Percentiles rank a stretch among this genome's conserved stretches.
Evolutionary conservation across 2,113 vertebrate genomes (phyloP).

Genomic region (Peromyscus leucopus): DNA sequence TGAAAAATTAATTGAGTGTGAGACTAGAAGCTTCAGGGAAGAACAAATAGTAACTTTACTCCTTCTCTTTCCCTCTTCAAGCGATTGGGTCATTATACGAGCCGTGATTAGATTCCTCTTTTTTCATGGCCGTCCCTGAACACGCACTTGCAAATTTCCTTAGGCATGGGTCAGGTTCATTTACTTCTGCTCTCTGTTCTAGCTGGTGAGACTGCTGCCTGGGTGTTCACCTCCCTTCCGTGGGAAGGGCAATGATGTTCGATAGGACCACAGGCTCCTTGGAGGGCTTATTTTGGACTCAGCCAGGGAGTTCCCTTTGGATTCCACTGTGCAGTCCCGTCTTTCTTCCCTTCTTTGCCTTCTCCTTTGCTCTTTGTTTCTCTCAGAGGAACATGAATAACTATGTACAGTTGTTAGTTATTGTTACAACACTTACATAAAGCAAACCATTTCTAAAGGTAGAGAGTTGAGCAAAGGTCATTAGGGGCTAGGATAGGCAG

Average conservation of each 20-base stretch:
- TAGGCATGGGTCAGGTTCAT: neutral
- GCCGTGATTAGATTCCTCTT: neutral
- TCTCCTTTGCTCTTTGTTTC: neutral
- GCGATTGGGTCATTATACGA: conserved; percentile 18
- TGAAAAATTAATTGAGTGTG: conserved; percentile 53
- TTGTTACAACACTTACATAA: neutral
- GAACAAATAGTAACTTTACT: conserved; percentile 6
- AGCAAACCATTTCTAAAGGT: neutral
- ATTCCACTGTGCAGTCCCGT: neutral
- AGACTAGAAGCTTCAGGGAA: neutral
- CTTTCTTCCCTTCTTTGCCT: neutral
- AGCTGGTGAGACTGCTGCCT: neutral
- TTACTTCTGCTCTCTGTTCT: neutral
- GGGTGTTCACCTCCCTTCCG: neutral
- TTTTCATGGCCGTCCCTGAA: neutral
- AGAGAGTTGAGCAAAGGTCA: neutral
- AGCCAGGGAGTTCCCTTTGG: neutral
- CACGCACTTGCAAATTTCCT: neutral
- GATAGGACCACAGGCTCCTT: neutral
- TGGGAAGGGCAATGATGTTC: too few relatives aligned
- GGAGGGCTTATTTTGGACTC: neutral
- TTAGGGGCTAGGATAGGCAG: neutral
- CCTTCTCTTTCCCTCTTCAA: conserved; percentile 27
- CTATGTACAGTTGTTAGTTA: neutral
- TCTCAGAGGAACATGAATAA: neutral